phyloP scores from a whole-genome alignment of 2,113 vertebrate species.

The Lepidothrix coronata region DNA sequence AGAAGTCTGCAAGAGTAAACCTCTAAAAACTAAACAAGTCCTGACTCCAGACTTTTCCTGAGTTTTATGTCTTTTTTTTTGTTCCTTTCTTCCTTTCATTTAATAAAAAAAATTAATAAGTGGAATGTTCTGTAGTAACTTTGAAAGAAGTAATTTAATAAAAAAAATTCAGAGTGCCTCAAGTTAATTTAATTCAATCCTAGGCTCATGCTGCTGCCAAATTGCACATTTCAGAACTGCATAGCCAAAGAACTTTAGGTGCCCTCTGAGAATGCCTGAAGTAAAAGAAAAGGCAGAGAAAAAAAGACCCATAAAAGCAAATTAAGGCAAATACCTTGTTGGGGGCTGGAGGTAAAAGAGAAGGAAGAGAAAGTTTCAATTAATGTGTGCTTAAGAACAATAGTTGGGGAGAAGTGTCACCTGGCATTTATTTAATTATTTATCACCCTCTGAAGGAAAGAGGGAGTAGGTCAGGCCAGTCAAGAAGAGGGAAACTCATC shows the following conservation, averaged over 20 bases:
- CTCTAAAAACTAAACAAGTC: constrained; percentile 44
- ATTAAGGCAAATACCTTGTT: constrained; percentile 68
- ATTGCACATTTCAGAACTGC: constrained; percentile 76
- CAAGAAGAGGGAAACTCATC: constrained; percentile 31
- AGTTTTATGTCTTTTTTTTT: constrained; percentile 21
- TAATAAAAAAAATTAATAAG: constrained; percentile 70
- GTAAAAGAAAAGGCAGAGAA: constrained; percentile 36
- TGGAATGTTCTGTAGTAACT: constrained; percentile 72
- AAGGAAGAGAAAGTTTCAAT: constrained; percentile 65
- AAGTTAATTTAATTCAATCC: constrained; percentile 82
- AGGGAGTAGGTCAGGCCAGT: constrained; percentile 2
- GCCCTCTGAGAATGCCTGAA: constrained; percentile 76
- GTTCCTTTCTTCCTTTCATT: constrained; percentile 34
- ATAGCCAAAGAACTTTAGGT: constrained; percentile 75
- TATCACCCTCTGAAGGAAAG: constrained; percentile 29
- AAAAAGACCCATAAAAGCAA: constrained; percentile 68
- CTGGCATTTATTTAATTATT: constrained; percentile 71
- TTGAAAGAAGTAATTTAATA: constrained; percentile 80
- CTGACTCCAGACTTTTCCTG: constrained; percentile 34
- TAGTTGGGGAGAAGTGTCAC: constrained; percentile 36
- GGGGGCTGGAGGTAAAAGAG: constrained; percentile 29
- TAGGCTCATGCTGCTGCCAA: constrained; percentile 74
- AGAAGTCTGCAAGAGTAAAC: constrained; percentile 29
- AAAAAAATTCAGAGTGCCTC: constrained; percentile 72
- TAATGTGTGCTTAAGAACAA: constrained; percentile 68